Evolutionary conservation across 2,888 invertebrate genomes (phyloP), one percentile per base, ranked within the genome.

Genomic region (Cataglyphis cursor): DNA sequence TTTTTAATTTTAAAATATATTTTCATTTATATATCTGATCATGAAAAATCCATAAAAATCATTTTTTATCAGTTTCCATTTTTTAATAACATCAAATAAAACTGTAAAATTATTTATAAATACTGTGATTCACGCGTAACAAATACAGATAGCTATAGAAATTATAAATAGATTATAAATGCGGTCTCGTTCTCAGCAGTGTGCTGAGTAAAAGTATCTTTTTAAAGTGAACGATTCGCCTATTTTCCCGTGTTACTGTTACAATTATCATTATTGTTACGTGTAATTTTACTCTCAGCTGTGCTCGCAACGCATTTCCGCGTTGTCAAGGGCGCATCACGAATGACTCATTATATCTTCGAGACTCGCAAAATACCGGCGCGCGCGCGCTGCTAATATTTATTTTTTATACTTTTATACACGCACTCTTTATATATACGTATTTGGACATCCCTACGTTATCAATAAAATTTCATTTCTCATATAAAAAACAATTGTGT

Each of bases 321-420:
- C 18, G 24, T 54, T 10, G 15, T 54, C 51, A 65, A 73, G 28
- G 59, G 24, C 41, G 57, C 51, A 68, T 66, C 59, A 15, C 54
- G 73, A 83, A 59, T 85, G 68, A 87, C 86, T 85, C 85, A 82
- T 85, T 85, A 48, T n/a, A 85, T 83, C 82, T 84, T 74, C 76
- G 81, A 85, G 81, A 86, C 85, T 86, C 85, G 28, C 72, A 82
- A 85, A 86, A 72, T 88, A 88, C 86, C 81, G 70, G 76, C 82
- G 61, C 24, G 41, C n/a, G 28, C 18, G 61, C 41, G 84, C 84
- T 66, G 90, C 89, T 88, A 89, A 89, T 91, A 92, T 93, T 92
- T 93, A 93, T 93, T 93, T 93, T 93, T 93, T 93, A 93, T 93
- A 93, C 93, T 93, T 93, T 93, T 93, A 92, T 93, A 93, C 91